Evolutionary conservation across 2,797 vertebrate species (phyloP).

Genomic region (Poecilia velifera): DNA sequence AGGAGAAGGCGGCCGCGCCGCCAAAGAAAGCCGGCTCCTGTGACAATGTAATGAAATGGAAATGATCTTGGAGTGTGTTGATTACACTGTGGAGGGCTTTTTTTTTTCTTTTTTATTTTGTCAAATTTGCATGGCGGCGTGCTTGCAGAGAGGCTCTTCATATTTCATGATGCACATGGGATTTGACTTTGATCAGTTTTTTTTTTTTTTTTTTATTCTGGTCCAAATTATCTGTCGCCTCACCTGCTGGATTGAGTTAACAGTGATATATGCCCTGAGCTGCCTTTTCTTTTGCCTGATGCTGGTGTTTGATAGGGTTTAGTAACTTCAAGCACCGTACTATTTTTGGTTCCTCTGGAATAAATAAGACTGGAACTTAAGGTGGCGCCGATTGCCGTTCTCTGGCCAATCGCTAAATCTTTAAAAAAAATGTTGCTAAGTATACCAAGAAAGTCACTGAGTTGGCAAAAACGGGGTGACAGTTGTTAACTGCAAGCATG

Average conservation of each 20-base stretch:
- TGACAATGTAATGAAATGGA: slow-evolving; percentile 50
- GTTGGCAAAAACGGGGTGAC: too few relatives aligned
- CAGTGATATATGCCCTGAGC: neutral
- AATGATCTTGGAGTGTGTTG: slow-evolving; percentile 37
- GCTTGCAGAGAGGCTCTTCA: neutral
- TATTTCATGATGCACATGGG: slow-evolving; percentile 7
- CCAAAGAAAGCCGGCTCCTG: slow-evolving; percentile 59
- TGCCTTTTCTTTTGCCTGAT: neutral
- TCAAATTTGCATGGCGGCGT: slow-evolving; percentile 12
- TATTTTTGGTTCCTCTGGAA: neutral
- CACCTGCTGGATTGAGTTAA: neutral
- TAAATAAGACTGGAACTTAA: neutral
- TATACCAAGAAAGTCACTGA: too few relatives aligned
- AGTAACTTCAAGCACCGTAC: neutral
- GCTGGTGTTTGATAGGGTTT: neutral
- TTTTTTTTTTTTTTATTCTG: slow-evolving; percentile 4
- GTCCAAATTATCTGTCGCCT: neutral
- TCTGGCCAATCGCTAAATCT: too few relatives aligned
- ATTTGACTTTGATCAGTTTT: neutral
- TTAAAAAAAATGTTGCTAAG: too few relatives aligned
- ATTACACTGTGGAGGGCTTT: slow-evolving; percentile 16
- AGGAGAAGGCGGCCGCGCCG: slow-evolving; percentile 51
- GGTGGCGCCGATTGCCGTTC: too few relatives aligned
- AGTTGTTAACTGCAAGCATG: too few relatives aligned
- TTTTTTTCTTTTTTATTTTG: neutral